Conservation (phyloP, 2,888 invertebrate genomes). For the Halictus quadricinctus region DNA sequence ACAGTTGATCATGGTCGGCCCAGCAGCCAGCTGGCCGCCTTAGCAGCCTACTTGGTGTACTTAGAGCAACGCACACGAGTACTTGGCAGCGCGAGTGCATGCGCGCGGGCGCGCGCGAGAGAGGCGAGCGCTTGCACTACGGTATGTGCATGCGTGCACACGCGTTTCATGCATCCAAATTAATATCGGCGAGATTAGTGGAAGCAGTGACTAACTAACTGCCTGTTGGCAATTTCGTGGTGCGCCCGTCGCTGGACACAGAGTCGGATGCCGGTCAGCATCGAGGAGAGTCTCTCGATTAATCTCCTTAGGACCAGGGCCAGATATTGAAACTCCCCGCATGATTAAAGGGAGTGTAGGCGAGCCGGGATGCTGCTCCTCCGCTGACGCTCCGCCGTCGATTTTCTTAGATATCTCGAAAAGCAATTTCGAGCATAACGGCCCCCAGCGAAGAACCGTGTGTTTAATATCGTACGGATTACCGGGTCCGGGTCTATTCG, state of each 20-base stretch:
- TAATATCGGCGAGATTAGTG: conserved; percentile 70
- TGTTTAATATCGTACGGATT: conserved; percentile 34
- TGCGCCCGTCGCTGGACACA: conserved; percentile 27
- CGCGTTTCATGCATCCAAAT: conserved; percentile 60
- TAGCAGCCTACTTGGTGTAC: conserved; percentile 55
- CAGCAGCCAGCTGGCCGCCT: conserved; percentile 59
- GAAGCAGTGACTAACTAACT: conserved; percentile 69
- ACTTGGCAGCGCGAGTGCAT: background rate
- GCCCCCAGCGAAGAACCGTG: background rate
- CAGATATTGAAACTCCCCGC: conserved; percentile 59
- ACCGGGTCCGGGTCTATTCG: background rate
- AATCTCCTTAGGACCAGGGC: conserved; percentile 57
- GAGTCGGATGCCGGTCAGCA: conserved; percentile 24
- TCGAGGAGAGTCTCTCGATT: conserved; percentile 49
- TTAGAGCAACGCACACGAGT: conserved; percentile 39
- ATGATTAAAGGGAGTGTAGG: conserved; percentile 18
- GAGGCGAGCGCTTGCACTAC: background rate
- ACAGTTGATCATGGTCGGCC: conserved; percentile 66
- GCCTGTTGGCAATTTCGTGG: conserved; percentile 67
- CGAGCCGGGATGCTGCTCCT: background rate
- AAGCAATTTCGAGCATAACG: conserved; percentile 34
- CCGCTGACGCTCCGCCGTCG: background rate
- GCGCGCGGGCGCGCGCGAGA: background rate
- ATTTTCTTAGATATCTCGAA: conserved; percentile 30
- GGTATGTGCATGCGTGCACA: conserved; percentile 4